Base-by-base conservation (phyloP, 2,113 vertebrate genomes). In the Thalassoma bifasciatum region DNA sequence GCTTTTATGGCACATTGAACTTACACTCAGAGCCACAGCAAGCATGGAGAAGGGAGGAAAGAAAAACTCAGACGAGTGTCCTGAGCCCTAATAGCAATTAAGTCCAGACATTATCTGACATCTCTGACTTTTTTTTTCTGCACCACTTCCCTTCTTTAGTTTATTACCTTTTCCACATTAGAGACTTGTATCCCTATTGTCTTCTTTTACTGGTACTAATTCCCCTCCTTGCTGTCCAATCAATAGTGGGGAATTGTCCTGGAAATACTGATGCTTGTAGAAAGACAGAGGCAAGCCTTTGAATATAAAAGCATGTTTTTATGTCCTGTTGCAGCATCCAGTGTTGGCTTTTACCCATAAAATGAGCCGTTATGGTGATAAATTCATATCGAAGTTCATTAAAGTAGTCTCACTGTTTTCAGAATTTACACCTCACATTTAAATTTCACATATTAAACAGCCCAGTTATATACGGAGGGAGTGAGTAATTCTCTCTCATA, bases 111-210 rank as follows among this genome's bases (percentile, higher is more conserved):
- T 68, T 72, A 81, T 87, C 81, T 72, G 47, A 79, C 49, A 76
- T 83, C 61, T 75, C 34, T 57, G 30, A 47, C 56, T 61, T 34
- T 63, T 67, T 63, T 67, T 71, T 78, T 67, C 65, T 68, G 38
- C 49, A 40, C 56, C 46, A 19, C 67, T 64, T 81, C 49, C 67
- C 77, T 54, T 63, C 66, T 78, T 83, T 75, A 66, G 70, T 58
- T 72, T 71, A 57, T 66, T 83, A 58, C 50, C 16, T 40, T 87
- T 83, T 80, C 77, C 72, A 80, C 77, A 82, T 81, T 66, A 81
- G 60, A 63, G 64, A 53, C 61, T 68, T 81, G 12, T 57, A 23
- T 74, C 54, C 69, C 34, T 66, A 59, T 72, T 66, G 52, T 68
- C 46, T 79, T 46, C 13, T 72, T 74, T 63, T 51, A 63, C 66